Percentiles rank a stretch among this genome's conserved stretches.
These are phyloP conservation scores for Tetragonula carbonaria DNA, from an alignment of 2,888 invertebrate genomes.

Conservation along the genomic window DNA sequence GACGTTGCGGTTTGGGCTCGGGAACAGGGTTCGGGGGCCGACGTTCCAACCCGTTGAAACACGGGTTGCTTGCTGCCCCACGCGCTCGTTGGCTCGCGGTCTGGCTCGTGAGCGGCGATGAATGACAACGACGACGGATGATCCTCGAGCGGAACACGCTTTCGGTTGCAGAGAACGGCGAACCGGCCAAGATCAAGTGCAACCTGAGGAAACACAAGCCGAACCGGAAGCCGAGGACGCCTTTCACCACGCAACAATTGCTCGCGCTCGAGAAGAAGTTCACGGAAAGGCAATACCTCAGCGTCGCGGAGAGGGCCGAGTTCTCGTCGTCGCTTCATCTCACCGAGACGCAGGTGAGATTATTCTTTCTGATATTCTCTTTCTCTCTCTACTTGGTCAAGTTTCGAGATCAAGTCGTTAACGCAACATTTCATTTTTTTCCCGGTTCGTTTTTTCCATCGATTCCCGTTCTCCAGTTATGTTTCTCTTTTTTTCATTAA, in stretches of 20 bases:
- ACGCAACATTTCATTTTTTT: too few species aligned
- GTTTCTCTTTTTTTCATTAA: too few species aligned
- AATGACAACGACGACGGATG: constrained; percentile 80
- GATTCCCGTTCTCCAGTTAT: too few species aligned
- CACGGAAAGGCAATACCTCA: constrained; percentile 97
- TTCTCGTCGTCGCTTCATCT: constrained; percentile 97
- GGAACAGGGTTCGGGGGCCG: constrained; percentile 10
- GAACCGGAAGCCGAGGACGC: constrained; percentile 98
- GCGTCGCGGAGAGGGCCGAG: constrained; percentile 98
- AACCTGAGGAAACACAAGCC: constrained; percentile 98
- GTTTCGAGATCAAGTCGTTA: too few species aligned
- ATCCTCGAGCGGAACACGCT: constrained; percentile 75
- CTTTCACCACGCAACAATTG: constrained; percentile 99
- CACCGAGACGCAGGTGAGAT: constrained; percentile 94
- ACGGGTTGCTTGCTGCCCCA: constrained; percentile 65
- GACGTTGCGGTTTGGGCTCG: constrained; percentile 66
- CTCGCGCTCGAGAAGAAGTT: constrained; percentile 98
- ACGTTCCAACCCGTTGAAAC: constrained; percentile 53
- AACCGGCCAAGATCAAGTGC: constrained; percentile 94
- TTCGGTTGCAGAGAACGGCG: constrained; percentile 88
- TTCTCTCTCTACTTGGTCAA: too few species aligned
- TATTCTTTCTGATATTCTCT: neutral
- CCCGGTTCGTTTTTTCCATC: too few species aligned
- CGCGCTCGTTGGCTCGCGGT: constrained; percentile 32
- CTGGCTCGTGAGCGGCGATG: neutral